Evolutionary conservation across 2,797 vertebrate genomes (phyloP).

Genomic region (Apodemus agrarius): DNA sequence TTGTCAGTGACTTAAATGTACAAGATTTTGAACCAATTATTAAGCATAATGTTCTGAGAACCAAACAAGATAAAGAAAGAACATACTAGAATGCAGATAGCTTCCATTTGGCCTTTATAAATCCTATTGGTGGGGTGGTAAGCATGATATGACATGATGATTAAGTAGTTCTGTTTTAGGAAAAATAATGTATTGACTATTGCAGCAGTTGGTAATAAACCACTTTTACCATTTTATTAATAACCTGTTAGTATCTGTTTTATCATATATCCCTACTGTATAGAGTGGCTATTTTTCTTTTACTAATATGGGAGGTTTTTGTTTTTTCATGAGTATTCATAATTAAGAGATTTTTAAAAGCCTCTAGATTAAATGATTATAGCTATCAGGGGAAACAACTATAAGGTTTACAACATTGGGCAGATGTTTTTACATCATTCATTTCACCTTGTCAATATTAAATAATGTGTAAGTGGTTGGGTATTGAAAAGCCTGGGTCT

Average conservation of each 20-base stretch:
- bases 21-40: conserved; percentile 38
- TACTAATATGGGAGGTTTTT: neutral
- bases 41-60: neutral
- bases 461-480: conserved; percentile 74
- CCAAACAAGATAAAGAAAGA: neutral
- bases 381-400: neutral
- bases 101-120: neutral
- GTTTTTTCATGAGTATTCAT: neutral
- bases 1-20: neutral
- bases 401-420: neutral
- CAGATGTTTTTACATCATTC: conserved; percentile 57
- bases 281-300: neutral
- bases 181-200: neutral
- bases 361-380: neutral
- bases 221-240: neutral
- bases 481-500: conserved; percentile 64
- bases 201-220: neutral
- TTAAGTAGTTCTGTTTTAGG: neutral
- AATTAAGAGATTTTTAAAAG: neutral
- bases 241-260: neutral
- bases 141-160: neutral
- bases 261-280: neutral
- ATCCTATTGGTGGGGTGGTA: neutral
- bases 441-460: conserved; percentile 77
- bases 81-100: neutral